Evolutionary conservation across 1,140 invertebrate genomes (phyloP), one percentile per base, ranked within the genome.

Genomic region (Parapsyche elsis): DNA sequence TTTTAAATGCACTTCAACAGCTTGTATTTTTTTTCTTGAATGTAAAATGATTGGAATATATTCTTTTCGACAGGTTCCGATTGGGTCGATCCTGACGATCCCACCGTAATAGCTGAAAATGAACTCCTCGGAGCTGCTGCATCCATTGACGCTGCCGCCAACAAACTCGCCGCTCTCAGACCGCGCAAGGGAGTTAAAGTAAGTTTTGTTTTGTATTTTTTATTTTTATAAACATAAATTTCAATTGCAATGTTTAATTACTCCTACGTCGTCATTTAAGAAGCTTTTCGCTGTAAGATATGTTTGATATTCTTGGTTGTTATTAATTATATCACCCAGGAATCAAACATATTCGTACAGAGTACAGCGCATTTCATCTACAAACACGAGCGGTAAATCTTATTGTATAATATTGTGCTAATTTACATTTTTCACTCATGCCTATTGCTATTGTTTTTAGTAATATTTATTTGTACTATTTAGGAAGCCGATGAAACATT

Each of bases 301-400:
- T 99, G 97, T 99, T 99, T 99, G 97, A 98, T 98, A 98, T 98
- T 98, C 97, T 99, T 98, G 97, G 97, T 98, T 98, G 96, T 97
- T 91, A 86, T n/a, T n/a, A 44, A 85, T 84, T 88, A 86, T 88
- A 92, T 94, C 96, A 96, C 97, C 97, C 97, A 94, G 95, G 95
- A 97, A 96, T 97, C 97, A 97, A 96, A 98, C 97, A 98, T 99
- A 98, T 98, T 96, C 94, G 93, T 94, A 94, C 88, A 92, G 93
- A 89, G 90, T 86, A 84, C 16, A 82, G 73, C 19, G 38, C 30
- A 75, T 0, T 16, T 53, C 76, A 79, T 44, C 78, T 10, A 19
- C n/a, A 53, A 24, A 1, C 26, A 24, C 24, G 26, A 26, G 46
- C 45, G 19, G 59, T 57, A 45, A 38, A 23, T 16, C 30, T 78